Percentiles rank a stretch among this genome's conserved stretches.
These are phyloP conservation scores for Stegana nigrithorax DNA, from an alignment of 2,888 invertebrate species.

Conservation along the genomic window DNA sequence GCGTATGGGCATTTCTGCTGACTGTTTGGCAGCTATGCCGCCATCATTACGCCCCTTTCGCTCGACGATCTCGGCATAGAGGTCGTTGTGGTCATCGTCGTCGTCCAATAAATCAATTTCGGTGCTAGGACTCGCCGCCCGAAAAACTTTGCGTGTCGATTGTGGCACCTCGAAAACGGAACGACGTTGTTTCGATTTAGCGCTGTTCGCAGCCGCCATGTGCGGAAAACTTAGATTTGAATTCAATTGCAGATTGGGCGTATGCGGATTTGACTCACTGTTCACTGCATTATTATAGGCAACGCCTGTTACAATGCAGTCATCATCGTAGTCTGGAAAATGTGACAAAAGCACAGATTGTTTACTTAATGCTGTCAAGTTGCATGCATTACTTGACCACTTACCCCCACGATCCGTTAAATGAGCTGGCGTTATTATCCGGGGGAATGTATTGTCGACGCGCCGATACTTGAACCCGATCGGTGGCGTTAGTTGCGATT, in stretches of 20 bases:
- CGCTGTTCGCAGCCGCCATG: not conserved
- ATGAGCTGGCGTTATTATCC: not conserved
- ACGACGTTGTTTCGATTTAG: conserved; percentile 41
- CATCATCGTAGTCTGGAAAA: too few species aligned
- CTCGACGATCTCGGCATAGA: not conserved
- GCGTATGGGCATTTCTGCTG: conserved; percentile 17
- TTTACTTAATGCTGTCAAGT: not conserved
- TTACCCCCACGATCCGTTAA: conserved; percentile 19
- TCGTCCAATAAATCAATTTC: conserved; percentile 64
- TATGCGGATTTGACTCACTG: not conserved
- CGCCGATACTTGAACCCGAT: conserved; percentile 49
- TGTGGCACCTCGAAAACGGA: conserved; percentile 55
- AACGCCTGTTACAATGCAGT: conserved; percentile 16
- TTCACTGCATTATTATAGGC: not conserved
- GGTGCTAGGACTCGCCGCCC: conserved; percentile 34
- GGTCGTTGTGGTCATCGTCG: conserved; percentile 57
- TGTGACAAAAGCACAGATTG: too few species aligned
- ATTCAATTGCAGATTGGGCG: not conserved
- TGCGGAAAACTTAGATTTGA: not conserved
- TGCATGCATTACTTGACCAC: conserved; percentile 3
- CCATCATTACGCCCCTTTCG: not conserved
- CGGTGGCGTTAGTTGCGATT: not conserved
- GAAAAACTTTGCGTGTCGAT: conserved; percentile 42
- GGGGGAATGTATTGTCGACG: conserved; percentile 48
- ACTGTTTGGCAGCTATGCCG: conserved; percentile 19